These are phyloP conservation scores for Tapirus indicus DNA, from an alignment of 2,797 vertebrate species.

Conservation along the genomic window DNA sequence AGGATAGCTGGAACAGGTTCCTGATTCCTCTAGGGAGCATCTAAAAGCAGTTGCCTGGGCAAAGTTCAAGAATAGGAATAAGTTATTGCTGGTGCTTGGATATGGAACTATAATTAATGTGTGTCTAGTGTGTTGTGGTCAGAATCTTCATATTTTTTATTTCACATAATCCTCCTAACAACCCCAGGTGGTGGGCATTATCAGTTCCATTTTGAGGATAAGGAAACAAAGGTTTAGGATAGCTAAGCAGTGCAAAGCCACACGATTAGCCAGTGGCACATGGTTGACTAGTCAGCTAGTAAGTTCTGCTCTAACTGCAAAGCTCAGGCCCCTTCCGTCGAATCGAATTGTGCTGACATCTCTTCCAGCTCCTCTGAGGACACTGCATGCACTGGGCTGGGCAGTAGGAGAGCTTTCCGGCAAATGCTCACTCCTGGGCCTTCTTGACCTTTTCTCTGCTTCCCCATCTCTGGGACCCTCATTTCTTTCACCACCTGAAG, in stretches of 20 bases:
- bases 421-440: not conserved
- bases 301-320: not conserved
- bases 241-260: not conserved
- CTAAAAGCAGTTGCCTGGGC: not conserved
- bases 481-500: not conserved
- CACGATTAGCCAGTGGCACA: accelerated
- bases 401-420: not conserved
- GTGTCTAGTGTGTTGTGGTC: not conserved
- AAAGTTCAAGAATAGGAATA: not conserved
- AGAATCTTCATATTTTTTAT: not conserved
- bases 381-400: accelerated
- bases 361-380: not conserved
- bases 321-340: not conserved
- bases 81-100: slow-evolving; percentile 26
- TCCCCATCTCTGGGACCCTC: not conserved
- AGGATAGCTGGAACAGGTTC: not conserved
- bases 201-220: not conserved
- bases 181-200: not conserved
- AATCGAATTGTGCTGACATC: accelerated
- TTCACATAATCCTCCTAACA: not conserved
- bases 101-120: not conserved
- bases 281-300: not conserved
- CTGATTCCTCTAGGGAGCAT: not conserved
- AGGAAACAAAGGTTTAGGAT: not conserved
- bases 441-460: not conserved